Evolutionary conservation across 2,113 vertebrate genomes (phyloP).

Genomic region (Dromas ardeola): DNA sequence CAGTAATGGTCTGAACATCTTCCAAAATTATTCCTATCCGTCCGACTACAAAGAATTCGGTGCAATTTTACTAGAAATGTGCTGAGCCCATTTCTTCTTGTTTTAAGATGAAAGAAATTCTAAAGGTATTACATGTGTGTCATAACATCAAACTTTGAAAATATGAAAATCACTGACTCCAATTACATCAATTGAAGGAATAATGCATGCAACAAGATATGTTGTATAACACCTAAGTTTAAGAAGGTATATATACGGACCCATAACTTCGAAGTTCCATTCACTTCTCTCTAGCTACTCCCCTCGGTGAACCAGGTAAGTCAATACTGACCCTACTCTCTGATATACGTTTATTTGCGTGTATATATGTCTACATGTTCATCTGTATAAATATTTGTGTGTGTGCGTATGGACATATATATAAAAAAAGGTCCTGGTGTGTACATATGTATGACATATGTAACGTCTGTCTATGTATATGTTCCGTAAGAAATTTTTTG

Average conservation of each 20-base stretch:
- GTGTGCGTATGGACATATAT: fast-evolving
- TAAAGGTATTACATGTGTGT: not conserved
- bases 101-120: conserved; percentile 26
- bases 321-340: not conserved
- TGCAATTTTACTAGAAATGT: not conserved
- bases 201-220: fast-evolving
- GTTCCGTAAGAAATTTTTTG: not conserved
- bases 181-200: not conserved
- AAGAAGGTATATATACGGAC: not conserved
- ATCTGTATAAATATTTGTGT: not conserved
- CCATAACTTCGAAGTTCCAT: fast-evolving
- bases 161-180: not conserved
- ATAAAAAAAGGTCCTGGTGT: fast-evolving
- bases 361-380: fast-evolving
- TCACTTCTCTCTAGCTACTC: not conserved
- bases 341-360: fast-evolving
- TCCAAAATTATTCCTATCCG: not conserved
- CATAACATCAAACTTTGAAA: not conserved
- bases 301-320: not conserved
- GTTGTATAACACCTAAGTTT: not conserved
- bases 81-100: not conserved
- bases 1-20: not conserved
- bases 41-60: not conserved
- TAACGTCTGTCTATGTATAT: fast-evolving
- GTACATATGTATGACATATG: fast-evolving